These are phyloP conservation scores for Drosophila tropicalis DNA, from an alignment of 1,140 invertebrate genomes.

Conservation along the genomic window DNA sequence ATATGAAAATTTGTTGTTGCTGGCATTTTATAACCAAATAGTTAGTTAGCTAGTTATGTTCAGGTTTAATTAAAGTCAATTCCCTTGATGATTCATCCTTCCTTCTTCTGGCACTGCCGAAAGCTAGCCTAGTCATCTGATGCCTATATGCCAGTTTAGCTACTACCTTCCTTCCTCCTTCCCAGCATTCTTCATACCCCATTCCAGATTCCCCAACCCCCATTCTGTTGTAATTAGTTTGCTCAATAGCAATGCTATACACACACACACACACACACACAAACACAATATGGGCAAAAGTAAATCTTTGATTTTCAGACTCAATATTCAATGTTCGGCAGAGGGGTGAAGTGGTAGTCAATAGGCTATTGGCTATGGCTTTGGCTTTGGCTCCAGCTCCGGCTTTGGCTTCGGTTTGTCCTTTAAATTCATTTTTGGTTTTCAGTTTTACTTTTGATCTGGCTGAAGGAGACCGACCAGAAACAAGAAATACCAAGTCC, in stretches of 20 bases:
- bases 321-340: conserved; percentile 22
- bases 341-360: neutral
- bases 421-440: conserved; percentile 18
- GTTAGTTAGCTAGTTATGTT: conserved; percentile 5
- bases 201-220: neutral
- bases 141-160: neutral
- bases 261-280: neutral
- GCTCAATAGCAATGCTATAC: conserved; percentile 4
- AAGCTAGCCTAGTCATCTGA: neutral
- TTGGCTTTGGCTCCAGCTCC: neutral
- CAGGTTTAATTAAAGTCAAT: conserved; percentile 27
- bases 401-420: neutral
- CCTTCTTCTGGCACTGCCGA: neutral
- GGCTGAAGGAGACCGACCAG: neutral
- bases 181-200: too few species aligned
- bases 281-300: conserved; percentile 13
- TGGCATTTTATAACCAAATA: conserved; percentile 7
- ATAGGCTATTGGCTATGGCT: conserved; percentile 5
- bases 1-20: neutral
- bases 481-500: neutral
- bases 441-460: conserved; percentile 21
- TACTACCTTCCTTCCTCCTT: neutral
- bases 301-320: conserved; percentile 46
- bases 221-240: conserved; percentile 20
- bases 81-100: conserved; percentile 10